These are phyloP conservation scores for Rhagium mordax DNA, from an alignment of 2,888 invertebrate species.

Conservation along the genomic window DNA sequence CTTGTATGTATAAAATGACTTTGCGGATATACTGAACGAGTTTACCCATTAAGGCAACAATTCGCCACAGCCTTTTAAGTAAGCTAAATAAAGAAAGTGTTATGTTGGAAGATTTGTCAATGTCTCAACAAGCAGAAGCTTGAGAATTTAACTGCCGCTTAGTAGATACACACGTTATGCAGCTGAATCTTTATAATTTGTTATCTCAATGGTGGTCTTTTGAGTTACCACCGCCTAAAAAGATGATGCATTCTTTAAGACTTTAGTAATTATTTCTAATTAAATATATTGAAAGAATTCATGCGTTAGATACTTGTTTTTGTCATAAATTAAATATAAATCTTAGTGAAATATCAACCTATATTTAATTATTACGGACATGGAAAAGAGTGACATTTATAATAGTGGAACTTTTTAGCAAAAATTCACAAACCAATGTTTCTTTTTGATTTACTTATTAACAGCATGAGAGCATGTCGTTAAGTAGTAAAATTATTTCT, in stretches of 20 bases:
- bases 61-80: slow-evolving; percentile 57
- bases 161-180: slow-evolving; percentile 66
- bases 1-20: too few relatives aligned
- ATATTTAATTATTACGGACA: too few relatives aligned
- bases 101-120: slow-evolving; percentile 65
- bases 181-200: slow-evolving; percentile 67
- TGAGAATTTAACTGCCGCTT: slow-evolving; percentile 65
- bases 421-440: too few relatives aligned
- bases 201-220: slow-evolving; percentile 68
- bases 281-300: slow-evolving; percentile 17
- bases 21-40: slow-evolving; percentile 41
- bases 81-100: slow-evolving; percentile 62
- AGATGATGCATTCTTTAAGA: slow-evolving; percentile 37
- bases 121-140: slow-evolving; percentile 61
- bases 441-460: too few relatives aligned
- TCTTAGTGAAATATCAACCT: too few relatives aligned
- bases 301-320: background rate
- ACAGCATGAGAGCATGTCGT: too few relatives aligned
- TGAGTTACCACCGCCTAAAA: slow-evolving; percentile 42
- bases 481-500: too few relatives aligned
- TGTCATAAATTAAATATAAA: background rate
- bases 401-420: too few relatives aligned
- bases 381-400: too few relatives aligned
- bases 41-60: slow-evolving; percentile 50
- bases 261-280: slow-evolving; percentile 37